A percentile compares a stretch with the other conserved stretches of the same genome.
Evolutionary conservation across 2,113 vertebrate species (phyloP).

Genomic region (Bambusicola thoracicus): DNA sequence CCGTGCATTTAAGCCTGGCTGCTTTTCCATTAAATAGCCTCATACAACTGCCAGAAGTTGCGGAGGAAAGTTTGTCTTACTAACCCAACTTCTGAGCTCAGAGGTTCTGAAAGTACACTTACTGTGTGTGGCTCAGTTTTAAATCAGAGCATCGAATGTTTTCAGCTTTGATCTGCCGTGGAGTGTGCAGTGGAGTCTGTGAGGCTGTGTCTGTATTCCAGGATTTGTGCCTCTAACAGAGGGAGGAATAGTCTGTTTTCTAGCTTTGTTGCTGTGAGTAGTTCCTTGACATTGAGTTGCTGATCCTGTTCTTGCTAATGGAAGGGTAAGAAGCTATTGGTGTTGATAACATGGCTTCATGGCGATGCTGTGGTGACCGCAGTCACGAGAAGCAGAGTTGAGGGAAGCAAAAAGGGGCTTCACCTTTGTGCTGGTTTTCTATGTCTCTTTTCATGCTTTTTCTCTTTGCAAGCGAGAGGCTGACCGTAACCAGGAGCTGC

Average conservation of each 20-base stretch:
- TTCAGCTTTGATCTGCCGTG: background rate
- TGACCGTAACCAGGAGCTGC: conserved; percentile 90
- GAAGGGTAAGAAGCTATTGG: background rate
- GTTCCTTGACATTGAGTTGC: background rate
- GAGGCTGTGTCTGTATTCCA: background rate
- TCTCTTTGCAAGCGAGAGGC: conserved; percentile 83
- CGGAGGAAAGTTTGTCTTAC: background rate
- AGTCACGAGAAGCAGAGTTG: background rate
- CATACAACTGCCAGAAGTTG: background rate
- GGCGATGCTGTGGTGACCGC: background rate
- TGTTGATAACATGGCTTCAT: background rate
- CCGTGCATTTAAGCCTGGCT: background rate
- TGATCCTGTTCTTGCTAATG: background rate
- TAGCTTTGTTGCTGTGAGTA: background rate
- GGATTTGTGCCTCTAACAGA: background rate
- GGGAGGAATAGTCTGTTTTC: background rate
- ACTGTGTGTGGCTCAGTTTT: background rate
- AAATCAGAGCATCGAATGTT: background rate
- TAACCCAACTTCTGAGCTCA: background rate
- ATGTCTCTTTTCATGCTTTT: background rate
- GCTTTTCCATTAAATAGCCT: background rate
- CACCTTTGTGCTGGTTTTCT: background rate
- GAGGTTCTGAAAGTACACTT: background rate
- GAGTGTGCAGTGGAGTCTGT: background rate
- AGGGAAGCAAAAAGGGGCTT: background rate